Conservation (phyloP, 2,888 invertebrate species). For the Macaria notata region DNA sequence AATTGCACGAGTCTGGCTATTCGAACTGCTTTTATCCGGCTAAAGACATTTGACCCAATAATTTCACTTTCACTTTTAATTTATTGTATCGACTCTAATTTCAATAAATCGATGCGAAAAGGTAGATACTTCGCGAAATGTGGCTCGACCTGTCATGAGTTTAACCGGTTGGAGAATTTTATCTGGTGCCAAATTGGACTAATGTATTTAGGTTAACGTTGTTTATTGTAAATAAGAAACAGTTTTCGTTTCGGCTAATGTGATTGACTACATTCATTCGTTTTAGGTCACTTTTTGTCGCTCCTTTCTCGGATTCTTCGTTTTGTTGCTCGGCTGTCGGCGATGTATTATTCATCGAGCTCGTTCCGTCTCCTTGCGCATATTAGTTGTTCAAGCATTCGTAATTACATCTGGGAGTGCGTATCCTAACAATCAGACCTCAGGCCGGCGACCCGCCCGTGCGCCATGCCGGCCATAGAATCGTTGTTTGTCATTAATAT, state of each 20-base stretch:
- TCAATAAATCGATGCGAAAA: conserved; percentile 33
- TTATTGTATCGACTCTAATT: conserved; percentile 30
- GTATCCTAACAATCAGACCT: conserved; percentile 68
- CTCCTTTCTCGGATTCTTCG: conserved; percentile 27
- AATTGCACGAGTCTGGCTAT: too few species aligned
- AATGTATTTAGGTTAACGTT: conserved; percentile 57
- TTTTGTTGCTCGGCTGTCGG: conserved; percentile 21
- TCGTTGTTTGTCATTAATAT: conserved; percentile 77
- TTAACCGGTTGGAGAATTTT: conserved; percentile 39
- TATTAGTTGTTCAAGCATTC: conserved; percentile 57
- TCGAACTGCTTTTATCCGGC: background rate
- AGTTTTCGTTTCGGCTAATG: conserved; percentile 31
- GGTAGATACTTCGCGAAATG: conserved; percentile 36
- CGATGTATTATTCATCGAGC: conserved; percentile 55
- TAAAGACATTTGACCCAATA: conserved; percentile 8
- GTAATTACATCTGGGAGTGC: conserved; percentile 68
- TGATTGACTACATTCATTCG: conserved; percentile 44
- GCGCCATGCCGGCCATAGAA: conserved; percentile 56
- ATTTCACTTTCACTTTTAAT: conserved; percentile 42
- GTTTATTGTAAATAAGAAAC: conserved; percentile 48
- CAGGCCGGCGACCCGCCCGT: conserved; percentile 66
- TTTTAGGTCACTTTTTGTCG: conserved; percentile 43
- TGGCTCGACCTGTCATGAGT: conserved; percentile 38
- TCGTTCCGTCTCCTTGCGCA: conserved; percentile 43
- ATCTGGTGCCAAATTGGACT: conserved; percentile 40